Evolutionary conservation across 2,888 invertebrate species (phyloP), one percentile per base, ranked within the genome.

Genomic region (Dromius quadrimaculatus): DNA sequence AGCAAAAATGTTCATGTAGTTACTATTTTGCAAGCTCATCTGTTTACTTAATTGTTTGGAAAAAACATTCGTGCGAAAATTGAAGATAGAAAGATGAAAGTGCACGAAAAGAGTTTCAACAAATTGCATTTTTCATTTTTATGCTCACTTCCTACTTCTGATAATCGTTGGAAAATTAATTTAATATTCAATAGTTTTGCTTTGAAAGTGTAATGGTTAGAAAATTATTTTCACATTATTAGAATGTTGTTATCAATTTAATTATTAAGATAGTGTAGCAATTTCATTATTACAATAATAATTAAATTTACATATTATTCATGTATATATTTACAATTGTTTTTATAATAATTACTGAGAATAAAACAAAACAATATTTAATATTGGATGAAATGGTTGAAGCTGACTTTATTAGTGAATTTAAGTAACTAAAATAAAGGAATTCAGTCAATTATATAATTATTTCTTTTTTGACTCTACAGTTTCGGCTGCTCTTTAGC

Each of bases 51-150:
- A 50, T 50, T 50, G 15, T 23, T 38, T 38, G 36, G 23, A 41
- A 38, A 38, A 41, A 22, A 61, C 11, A 61, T 15, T n/a, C 41
- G 61, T 61, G 61, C 20, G 61, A 61, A 61, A 22, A 61, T 20
- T n/a, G n/a, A n/a, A n/a, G n/a, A n/a, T n/a, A n/a, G n/a, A n/a
- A n/a, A 1, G 22, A 11, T 61, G 61, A 61, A 61, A 61, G 61
- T 23, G 23, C 41, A 15, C 23, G 11, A 57, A 57, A 57, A 34
- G 28, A 6, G 28, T 57, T 28, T 11, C 50, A 11, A 50, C 20
- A 62, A 32, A 65, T 65, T 65, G 65, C 34, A 65, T 65, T 65
- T 32, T 47, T 34, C 64, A 32, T 28, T 64, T 36, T 47, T 47
- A 22, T 22, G 20, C 20, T 47, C 28, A 32, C 50, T 54, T 54